Percentiles rank a stretch among this genome's conserved stretches.
These are phyloP conservation scores for Heteractis magnifica DNA, from an alignment of 92 coral and sea anemone species.

Conservation along the genomic window DNA sequence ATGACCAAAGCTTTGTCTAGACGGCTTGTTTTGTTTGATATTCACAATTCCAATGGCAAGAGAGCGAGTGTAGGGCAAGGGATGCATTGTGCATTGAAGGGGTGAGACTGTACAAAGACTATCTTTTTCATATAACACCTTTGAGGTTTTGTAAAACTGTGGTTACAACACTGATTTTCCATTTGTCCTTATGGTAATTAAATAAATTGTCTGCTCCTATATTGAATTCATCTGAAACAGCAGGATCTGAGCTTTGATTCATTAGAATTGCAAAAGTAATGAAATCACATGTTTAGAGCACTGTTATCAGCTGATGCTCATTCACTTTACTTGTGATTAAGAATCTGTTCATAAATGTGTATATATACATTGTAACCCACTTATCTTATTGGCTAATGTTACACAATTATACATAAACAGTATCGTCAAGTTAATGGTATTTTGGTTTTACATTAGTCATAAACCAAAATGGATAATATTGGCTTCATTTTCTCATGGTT, in stretches of 20 bases:
- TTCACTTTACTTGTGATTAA: neutral
- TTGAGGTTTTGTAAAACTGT: neutral
- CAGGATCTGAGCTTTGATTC: neutral
- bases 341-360: neutral
- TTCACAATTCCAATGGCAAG: neutral
- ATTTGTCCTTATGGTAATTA: neutral
- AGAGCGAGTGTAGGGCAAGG: too few relatives aligned
- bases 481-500: neutral
- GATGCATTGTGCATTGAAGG: neutral
- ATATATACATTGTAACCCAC: neutral
- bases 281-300: neutral
- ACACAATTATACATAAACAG: neutral
- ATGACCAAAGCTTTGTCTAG: constrained; percentile 15
- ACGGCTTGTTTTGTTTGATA: constrained; percentile 8
- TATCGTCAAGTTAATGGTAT: neutral
- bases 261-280: constrained; percentile 11
- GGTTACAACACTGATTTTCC: neutral
- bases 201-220: neutral
- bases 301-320: constrained; percentile 9
- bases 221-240: neutral
- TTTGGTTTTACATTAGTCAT: neutral
- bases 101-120: neutral
- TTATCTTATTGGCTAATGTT: neutral
- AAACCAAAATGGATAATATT: neutral
- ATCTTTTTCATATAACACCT: neutral